These are phyloP conservation scores for Oscheius sp. DNA, from an alignment of 2,888 invertebrate genomes.

Conservation along the genomic window DNA sequence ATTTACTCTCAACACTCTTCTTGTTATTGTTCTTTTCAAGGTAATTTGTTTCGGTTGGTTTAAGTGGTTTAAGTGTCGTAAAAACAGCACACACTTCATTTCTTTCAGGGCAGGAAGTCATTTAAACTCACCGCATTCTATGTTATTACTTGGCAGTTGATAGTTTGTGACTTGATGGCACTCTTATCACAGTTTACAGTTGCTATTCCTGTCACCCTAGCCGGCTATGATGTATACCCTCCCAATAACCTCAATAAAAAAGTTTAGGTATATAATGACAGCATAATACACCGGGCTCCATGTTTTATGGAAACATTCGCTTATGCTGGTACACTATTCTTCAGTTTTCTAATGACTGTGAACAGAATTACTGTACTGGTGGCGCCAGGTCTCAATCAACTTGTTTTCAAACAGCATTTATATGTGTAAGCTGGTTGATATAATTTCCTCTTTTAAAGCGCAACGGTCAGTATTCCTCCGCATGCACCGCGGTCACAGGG, in stretches of 20 bases:
- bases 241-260: background rate
- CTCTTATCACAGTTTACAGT: background rate
- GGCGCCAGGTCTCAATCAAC: background rate
- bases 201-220: background rate
- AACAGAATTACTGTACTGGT: constrained; percentile 18
- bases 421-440: background rate
- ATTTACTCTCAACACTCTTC: background rate
- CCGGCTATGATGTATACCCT: background rate
- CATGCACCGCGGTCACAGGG: too few relatives aligned
- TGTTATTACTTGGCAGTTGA: background rate
- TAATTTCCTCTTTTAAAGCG: background rate
- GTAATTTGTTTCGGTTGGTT: too few relatives aligned
- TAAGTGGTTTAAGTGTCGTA: too few relatives aligned
- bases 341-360: constrained; percentile 14
- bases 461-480: too few relatives aligned
- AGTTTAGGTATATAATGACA: constrained; percentile 6
- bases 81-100: too few relatives aligned
- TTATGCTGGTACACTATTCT: constrained; percentile 11
- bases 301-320: constrained; percentile 16
- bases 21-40: background rate
- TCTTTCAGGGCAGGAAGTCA: background rate
- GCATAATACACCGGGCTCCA: background rate
- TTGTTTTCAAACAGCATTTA: background rate
- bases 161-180: background rate
- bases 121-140: background rate